Evolutionary conservation across 2,797 vertebrate species (phyloP), one percentile per base, ranked within the genome.

Genomic region (Echeneis naucrates): DNA sequence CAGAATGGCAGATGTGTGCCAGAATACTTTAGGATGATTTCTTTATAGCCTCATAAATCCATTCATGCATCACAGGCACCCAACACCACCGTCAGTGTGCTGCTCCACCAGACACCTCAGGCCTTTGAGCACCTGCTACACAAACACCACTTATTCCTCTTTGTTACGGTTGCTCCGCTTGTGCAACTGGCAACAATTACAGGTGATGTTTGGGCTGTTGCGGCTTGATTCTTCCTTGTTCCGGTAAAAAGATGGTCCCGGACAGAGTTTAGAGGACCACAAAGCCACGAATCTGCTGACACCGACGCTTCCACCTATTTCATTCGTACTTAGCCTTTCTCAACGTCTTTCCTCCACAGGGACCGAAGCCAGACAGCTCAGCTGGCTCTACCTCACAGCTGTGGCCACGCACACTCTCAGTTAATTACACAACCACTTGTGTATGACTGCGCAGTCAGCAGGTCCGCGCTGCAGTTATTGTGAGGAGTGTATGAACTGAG

Each of bases 41-140:
- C 86, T 88, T 92, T 92, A 93, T 90, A 81, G 85, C 83, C 81
- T 90, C 81, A 91, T 91, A 86, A 92, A 92, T 92, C 82, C 83
- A 80, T 83, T 91, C 87, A 81, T 88, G 88, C 85, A 83, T 86
- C 78, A 66, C 76, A 77, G 47, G 61, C 83, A 77, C 63, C 70
- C 79, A 68, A 78, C 74, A 68, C 53, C 42, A 23, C 66, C 47
- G 79, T 81, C 78, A 66, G 68, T 67, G 79, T 59, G 76, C 84
- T 61, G 83, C 71, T 47, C 19, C 30, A 57, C 61, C 16, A 21
- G 9, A 68, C 73, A 61, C 82, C 72, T 38, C 78, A 76, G 69
- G 83, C 72, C 81, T 81, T 55, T 55, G 19, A 81, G 70, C 82
- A 85, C 68, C 86, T 83, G 78, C 68, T 70, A 37, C 77, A 54